Evolutionary conservation across 2,797 vertebrate genomes (phyloP).

Genomic region (Discoglossus pictus): DNA sequence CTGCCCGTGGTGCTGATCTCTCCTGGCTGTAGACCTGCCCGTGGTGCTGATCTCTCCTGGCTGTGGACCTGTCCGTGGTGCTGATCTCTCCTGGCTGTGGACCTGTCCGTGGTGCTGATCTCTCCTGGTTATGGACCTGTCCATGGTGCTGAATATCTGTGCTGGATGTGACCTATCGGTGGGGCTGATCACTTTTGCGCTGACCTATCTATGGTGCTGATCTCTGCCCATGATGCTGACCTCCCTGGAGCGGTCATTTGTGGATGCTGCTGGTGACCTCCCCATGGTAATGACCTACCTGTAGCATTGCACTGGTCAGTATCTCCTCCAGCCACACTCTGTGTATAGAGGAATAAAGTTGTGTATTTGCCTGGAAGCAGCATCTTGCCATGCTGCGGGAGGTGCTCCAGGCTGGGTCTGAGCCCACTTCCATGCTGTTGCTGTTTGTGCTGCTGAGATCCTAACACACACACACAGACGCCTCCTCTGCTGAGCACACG

Average conservation of each 20-base stretch:
- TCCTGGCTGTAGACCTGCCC: not conserved
- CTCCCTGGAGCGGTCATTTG: no score
- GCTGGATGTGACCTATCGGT: constrained; percentile 7
- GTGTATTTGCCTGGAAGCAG: constrained; percentile 53
- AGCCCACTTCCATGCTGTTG: constrained; percentile 58
- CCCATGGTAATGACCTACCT: not conserved
- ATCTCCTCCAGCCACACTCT: not conserved
- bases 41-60: not conserved
- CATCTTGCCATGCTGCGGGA: constrained; percentile 55
- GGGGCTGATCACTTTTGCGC: not conserved
- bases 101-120: constrained; percentile 53
- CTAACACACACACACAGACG: constrained; percentile 48
- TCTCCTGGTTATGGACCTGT: no score
- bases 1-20: no score
- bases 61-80: constrained; percentile 57
- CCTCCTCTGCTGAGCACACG: constrained; percentile 56
- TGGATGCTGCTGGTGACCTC: not conserved
- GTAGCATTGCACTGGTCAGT: no score
- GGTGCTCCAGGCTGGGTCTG: constrained; percentile 53
- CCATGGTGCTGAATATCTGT: constrained; percentile 56
- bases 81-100: constrained; percentile 52
- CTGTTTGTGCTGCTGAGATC: constrained; percentile 60
- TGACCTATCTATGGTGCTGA: not conserved
- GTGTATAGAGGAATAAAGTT: constrained; percentile 59
- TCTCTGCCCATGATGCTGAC: not conserved